Conservation (phyloP, 2,113 vertebrate genomes). For the Egretta garzetta region DNA sequence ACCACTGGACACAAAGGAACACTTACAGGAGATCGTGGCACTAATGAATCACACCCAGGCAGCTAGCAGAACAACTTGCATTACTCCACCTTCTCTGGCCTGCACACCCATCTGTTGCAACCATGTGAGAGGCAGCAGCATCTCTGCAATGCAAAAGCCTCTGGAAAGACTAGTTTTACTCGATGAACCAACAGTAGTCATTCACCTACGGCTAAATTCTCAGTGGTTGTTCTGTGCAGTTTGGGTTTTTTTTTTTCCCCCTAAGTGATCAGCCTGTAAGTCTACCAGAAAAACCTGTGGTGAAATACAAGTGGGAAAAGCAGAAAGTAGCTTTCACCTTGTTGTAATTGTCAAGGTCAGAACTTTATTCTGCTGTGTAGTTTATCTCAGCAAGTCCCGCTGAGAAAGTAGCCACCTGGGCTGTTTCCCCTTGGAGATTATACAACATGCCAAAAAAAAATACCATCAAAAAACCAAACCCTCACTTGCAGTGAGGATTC, state of each 20-base stretch:
- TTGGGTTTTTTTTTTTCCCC: background rate
- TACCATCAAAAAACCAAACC: background rate
- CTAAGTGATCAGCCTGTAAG: background rate
- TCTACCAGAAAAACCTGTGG: constrained; percentile 32
- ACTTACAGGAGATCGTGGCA: background rate
- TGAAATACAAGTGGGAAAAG: background rate
- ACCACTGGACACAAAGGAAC: background rate
- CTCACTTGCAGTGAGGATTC: background rate
- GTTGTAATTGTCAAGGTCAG: background rate
- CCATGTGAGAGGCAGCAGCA: background rate
- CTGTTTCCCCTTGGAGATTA: background rate
- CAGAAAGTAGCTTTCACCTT: background rate
- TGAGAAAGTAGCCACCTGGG: background rate
- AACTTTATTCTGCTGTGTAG: background rate
- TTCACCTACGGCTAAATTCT: background rate
- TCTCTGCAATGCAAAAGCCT: background rate
- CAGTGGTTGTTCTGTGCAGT: background rate
- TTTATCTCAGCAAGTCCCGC: background rate
- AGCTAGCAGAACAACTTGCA: background rate
- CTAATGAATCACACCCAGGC: background rate
- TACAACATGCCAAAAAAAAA: background rate
- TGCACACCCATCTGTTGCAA: constrained; percentile 41
- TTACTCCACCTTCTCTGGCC: background rate
- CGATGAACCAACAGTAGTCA: background rate
- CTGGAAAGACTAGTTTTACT: constrained; percentile 62